phyloP scores from a whole-genome alignment of 2,888 invertebrate genomes.

The Candidula unifasciata region DNA sequence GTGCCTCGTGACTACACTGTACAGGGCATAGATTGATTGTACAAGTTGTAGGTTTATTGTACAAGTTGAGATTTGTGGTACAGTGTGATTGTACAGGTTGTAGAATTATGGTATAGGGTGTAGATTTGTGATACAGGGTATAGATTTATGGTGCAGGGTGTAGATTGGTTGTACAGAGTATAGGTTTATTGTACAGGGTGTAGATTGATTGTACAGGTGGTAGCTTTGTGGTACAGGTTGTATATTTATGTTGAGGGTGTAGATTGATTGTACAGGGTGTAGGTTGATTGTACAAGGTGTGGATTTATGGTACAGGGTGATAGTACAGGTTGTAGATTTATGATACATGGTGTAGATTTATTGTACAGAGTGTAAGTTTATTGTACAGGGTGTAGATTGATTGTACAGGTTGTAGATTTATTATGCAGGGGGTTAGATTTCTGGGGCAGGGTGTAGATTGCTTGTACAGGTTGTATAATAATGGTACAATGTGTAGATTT shows the following conservation, averaged over 20 bases:
- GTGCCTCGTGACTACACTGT: slow-evolving; percentile 20
- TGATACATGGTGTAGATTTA: not conserved
- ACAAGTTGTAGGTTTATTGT: too few species aligned
- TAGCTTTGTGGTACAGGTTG: too few species aligned
- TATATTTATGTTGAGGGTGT: not conserved
- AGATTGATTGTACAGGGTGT: not conserved
- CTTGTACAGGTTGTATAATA: too few species aligned
- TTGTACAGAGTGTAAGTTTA: not conserved
- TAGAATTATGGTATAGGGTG: too few species aligned
- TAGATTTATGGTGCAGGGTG: not conserved
- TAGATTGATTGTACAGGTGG: not conserved
- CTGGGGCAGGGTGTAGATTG: not conserved
- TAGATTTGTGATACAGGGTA: too few species aligned
- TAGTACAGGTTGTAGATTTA: too few species aligned
- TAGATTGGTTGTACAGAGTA: not conserved
- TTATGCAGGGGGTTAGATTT: too few species aligned
- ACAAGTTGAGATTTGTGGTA: too few species aligned
- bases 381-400: slow-evolving; percentile 2
- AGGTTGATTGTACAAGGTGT: not conserved
- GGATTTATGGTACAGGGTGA: not conserved
- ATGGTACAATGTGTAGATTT: too few species aligned
- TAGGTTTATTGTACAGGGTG: slow-evolving; percentile 3
- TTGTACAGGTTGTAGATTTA: not conserved
- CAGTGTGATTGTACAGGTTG: too few species aligned
- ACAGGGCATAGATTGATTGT: not conserved